phyloP scores from a whole-genome alignment of 2,113 vertebrate species.

The Oceanodroma tethys region DNA sequence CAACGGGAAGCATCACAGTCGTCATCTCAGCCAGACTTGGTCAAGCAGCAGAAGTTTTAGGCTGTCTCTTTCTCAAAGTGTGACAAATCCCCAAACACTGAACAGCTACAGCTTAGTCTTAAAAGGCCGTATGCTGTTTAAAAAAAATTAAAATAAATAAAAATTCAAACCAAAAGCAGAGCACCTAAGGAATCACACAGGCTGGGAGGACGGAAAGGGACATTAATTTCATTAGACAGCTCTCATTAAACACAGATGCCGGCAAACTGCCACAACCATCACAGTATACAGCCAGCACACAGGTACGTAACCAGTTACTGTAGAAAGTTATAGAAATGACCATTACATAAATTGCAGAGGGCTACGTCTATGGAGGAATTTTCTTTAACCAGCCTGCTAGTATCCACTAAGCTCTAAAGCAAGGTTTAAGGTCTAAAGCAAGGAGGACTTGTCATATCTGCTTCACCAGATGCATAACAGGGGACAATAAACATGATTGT shows the following conservation, averaged over 20 bases:
- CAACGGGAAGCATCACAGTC: rapidly evolving
- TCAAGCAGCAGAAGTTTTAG: background rate
- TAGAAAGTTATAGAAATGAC: background rate
- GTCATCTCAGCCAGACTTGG: background rate
- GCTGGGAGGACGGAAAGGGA: background rate
- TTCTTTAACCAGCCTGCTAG: background rate
- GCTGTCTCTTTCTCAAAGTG: background rate
- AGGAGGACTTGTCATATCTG: background rate
- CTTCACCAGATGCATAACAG: background rate
- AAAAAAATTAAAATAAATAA: background rate
- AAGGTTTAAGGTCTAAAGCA: background rate
- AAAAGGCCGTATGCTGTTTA: background rate
- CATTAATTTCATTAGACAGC: background rate
- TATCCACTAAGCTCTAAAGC: background rate
- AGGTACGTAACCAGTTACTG: background rate
- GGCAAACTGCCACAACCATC: background rate
- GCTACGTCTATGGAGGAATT: background rate
- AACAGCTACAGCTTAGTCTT: background rate
- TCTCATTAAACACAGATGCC: background rate
- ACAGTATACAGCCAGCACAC: background rate
- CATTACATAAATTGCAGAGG: background rate
- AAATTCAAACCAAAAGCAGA: background rate
- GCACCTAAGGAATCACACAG: background rate
- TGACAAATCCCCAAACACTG: background rate
- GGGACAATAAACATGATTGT: background rate